These are phyloP conservation scores for Hepsetus odoe DNA, from an alignment of 2,113 vertebrate species.

Conservation along the genomic window DNA sequence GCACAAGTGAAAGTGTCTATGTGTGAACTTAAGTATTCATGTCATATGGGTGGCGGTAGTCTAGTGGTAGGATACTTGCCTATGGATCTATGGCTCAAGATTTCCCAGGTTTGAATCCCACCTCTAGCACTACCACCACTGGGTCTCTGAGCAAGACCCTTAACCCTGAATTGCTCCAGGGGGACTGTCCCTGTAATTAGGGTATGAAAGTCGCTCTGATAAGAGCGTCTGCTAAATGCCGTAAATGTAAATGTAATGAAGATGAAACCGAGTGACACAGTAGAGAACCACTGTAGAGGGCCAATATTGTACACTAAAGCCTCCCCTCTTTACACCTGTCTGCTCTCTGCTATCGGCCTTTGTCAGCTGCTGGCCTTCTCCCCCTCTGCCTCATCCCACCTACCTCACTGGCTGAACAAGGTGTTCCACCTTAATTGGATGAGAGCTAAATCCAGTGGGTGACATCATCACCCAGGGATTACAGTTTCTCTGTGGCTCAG, in stretches of 20 bases:
- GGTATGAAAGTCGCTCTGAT: too few species aligned
- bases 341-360: neutral
- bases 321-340: neutral
- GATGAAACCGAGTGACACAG: neutral
- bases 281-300: neutral
- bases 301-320: neutral
- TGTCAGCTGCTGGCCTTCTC: neutral
- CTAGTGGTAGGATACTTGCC: too few species aligned
- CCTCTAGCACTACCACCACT: too few species aligned
- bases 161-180: too few species aligned
- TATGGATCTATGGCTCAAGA: too few species aligned
- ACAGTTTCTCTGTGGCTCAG: constrained; percentile 40
- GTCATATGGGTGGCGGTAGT: too few species aligned
- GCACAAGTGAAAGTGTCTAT: too few species aligned
- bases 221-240: too few species aligned
- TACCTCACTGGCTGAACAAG: constrained; percentile 31
- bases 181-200: too few species aligned
- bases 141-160: too few species aligned
- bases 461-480: constrained; percentile 65
- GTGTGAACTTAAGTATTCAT: too few species aligned
- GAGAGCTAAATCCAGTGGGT: constrained; percentile 66
- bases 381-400: neutral
- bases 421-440: constrained; percentile 70
- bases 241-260: neutral
- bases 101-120: too few species aligned